Conservation (phyloP, 2,797 vertebrate species). For the Orientallactaga sibirica region DNA sequence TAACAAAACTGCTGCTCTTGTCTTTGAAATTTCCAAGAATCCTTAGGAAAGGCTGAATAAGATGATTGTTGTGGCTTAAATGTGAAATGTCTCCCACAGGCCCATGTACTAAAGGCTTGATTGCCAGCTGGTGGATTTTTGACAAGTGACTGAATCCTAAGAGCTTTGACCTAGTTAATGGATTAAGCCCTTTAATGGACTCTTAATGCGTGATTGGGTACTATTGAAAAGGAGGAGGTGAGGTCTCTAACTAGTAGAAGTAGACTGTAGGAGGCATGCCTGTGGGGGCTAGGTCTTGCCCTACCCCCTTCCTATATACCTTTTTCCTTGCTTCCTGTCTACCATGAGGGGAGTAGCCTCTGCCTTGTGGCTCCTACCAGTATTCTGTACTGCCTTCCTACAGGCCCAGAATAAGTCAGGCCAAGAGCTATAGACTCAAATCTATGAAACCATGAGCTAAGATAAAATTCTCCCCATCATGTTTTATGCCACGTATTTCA, state of each 20-base stretch:
- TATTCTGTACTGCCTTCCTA: neutral
- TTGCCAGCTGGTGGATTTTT: no score
- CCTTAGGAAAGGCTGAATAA: neutral
- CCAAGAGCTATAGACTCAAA: neutral
- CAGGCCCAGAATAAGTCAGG: neutral
- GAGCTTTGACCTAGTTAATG: neutral
- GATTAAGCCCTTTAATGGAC: neutral
- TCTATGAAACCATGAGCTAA: neutral
- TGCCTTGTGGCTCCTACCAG: neutral
- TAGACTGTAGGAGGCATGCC: neutral
- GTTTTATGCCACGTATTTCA: neutral
- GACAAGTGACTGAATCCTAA: neutral
- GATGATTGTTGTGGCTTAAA: neutral
- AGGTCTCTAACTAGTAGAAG: neutral
- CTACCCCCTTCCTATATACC: no score
- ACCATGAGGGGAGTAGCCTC: no score
- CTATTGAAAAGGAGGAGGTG: neutral
- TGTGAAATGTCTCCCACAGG: neutral
- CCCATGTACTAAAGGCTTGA: neutral
- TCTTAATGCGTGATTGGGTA: neutral
- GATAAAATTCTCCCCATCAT: neutral
- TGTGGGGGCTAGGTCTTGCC: neutral
- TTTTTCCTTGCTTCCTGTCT: no score
- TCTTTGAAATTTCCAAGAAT: neutral
- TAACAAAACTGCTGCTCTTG: conserved; percentile 1